Percentiles rank a stretch among this genome's conserved stretches.
phyloP scores from a whole-genome alignment of 1,140 invertebrate species.

The Drosophila setifemur region DNA sequence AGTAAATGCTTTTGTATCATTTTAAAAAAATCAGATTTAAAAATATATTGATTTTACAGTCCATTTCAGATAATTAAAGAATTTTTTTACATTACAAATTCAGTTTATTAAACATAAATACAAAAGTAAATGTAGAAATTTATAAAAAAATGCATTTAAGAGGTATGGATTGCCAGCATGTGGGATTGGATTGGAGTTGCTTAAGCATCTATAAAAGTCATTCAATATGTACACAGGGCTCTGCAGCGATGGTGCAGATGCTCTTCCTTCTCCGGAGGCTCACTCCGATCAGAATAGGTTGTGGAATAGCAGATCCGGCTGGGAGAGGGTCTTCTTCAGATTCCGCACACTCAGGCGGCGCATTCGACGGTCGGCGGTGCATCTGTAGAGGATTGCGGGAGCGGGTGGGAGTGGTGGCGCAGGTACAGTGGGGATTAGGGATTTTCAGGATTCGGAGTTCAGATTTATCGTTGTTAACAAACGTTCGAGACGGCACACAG shows the following conservation, averaged over 20 bases:
- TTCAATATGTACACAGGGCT: constrained; percentile 22
- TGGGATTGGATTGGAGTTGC: neutral
- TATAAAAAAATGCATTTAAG: neutral
- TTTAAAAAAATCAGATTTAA: too few species aligned
- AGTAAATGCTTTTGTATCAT: too few species aligned
- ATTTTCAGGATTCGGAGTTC: neutral
- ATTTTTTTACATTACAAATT: neutral
- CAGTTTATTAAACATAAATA: constrained; percentile 17
- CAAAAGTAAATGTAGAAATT: neutral
- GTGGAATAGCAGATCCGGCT: constrained; percentile 76
- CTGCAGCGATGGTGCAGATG: neutral
- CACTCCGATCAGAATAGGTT: constrained; percentile 72
- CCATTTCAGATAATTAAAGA: too few species aligned
- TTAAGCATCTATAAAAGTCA: constrained; percentile 13
- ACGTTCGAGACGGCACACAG: constrained; percentile 8
- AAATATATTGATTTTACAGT: too few species aligned
- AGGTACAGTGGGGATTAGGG: constrained; percentile 4
- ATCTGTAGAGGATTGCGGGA: constrained; percentile 52
- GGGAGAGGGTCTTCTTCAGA: constrained; percentile 76
- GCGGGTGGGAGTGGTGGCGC: neutral
- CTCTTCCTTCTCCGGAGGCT: neutral
- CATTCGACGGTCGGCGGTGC: constrained; percentile 63
- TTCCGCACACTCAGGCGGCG: constrained; percentile 66
- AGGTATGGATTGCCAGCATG: neutral
- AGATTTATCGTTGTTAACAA: constrained; percentile 19